Conservation (phyloP, 2,888 invertebrate genomes). For the Dryocosmus kuriphilus region DNA sequence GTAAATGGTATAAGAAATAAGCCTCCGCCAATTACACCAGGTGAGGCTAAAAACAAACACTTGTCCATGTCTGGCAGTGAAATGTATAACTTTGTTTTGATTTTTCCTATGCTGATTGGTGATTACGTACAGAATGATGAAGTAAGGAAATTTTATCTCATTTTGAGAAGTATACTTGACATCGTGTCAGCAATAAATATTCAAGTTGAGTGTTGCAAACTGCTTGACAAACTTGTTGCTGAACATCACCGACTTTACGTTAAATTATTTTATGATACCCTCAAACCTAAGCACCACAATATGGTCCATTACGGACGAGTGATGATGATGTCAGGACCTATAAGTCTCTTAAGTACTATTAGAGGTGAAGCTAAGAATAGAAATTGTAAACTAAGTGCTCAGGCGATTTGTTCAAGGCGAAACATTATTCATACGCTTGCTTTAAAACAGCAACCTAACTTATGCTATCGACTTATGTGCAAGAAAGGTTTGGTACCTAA, state of each 20-base stretch:
- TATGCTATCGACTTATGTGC: neutral
- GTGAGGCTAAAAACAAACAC: slow-evolving; percentile 18
- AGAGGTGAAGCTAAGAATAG: slow-evolving; percentile 18
- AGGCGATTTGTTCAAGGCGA: slow-evolving; percentile 10
- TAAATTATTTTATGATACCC: neutral
- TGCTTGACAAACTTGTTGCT: too few relatives aligned
- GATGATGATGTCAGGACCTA: neutral
- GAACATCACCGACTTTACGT: slow-evolving; percentile 8
- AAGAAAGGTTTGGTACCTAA: neutral
- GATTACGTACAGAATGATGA: neutral
- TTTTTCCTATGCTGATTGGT: slow-evolving; percentile 25
- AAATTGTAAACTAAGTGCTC: slow-evolving; percentile 13
- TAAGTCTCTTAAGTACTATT: slow-evolving; percentile 29
- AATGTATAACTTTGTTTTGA: slow-evolving; percentile 40
- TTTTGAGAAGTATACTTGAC: slow-evolving; percentile 30
- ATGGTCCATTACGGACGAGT: slow-evolving; percentile 15
- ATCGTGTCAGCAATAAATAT: slow-evolving; percentile 38
- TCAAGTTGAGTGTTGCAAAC: slow-evolving; percentile 6
- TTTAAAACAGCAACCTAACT: slow-evolving; percentile 16
- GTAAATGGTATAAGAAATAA: slow-evolving; percentile 42
- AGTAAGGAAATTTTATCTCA: too few relatives aligned
- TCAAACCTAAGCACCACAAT: slow-evolving; percentile 19
- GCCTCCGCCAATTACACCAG: slow-evolving; percentile 12
- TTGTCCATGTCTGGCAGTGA: slow-evolving; percentile 40
- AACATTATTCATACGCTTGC: slow-evolving; percentile 20